A percentile compares a stretch with the other conserved stretches of the same genome.
Conservation (phyloP, 2,888 invertebrate genomes). For the Seira sanloemensis region DNA sequence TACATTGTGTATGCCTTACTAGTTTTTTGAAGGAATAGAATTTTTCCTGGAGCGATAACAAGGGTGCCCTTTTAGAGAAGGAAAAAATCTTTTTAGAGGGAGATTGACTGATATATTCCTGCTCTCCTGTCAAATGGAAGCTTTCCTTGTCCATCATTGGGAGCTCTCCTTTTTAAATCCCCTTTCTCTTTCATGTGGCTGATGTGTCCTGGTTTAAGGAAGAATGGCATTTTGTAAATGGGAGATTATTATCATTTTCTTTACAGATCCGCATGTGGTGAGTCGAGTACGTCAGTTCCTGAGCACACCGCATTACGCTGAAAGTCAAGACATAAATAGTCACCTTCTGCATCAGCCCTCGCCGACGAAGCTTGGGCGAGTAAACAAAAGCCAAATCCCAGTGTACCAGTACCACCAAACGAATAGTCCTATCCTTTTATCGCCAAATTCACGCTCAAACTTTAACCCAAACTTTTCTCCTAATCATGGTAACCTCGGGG, state of each 20-base stretch:
- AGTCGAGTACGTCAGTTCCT: conserved; percentile 78
- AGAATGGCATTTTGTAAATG: not conserved
- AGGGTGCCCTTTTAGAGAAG: not conserved
- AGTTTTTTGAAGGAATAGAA: not conserved
- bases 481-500: conserved; percentile 26
- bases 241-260: conserved; percentile 57
- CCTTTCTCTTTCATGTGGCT: not conserved
- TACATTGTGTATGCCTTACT: not conserved
- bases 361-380: conserved; percentile 56
- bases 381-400: conserved; percentile 68
- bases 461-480: conserved; percentile 57
- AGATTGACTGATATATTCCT: not conserved
- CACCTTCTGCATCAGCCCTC: conserved; percentile 52
- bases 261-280: conserved; percentile 90
- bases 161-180: not conserved
- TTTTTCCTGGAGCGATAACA: not conserved
- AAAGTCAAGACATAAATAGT: conserved; percentile 58
- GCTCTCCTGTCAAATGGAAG: not conserved
- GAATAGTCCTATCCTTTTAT: conserved; percentile 34
- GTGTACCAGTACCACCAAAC: conserved; percentile 66
- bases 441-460: conserved; percentile 60
- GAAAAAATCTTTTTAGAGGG: not conserved
- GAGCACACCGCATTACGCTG: conserved; percentile 74
- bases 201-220: not conserved
- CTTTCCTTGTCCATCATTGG: too few relatives aligned